These are phyloP conservation scores for Anabas testudineus DNA, from an alignment of 2,797 vertebrate genomes.

Conservation along the genomic window DNA sequence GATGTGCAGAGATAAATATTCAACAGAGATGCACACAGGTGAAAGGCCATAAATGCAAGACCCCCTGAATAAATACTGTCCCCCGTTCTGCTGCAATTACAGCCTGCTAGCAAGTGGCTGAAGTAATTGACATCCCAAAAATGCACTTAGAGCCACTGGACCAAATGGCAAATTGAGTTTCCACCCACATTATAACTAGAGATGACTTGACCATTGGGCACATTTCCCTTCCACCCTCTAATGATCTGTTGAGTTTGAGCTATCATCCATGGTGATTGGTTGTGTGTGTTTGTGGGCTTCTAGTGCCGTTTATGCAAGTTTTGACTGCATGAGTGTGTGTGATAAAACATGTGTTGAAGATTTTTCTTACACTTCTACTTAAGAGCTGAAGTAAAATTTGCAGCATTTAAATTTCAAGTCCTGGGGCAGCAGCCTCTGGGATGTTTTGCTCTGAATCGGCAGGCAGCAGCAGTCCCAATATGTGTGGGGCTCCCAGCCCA, in stretches of 20 bases:
- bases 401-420: conserved; percentile 20
- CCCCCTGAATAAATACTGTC: conserved; percentile 86
- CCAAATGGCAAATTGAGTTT: conserved; percentile 71
- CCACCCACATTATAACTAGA: conserved; percentile 70
- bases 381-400: conserved; percentile 34
- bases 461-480: conserved; percentile 49
- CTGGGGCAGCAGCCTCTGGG: conserved; percentile 11
- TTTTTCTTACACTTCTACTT: neutral
- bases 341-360: conserved; percentile 27
- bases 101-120: conserved; percentile 78
- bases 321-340: conserved; percentile 8
- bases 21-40: conserved; percentile 75
- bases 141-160: conserved; percentile 73
- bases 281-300: conserved; percentile 10
- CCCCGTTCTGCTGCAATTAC: conserved; percentile 82
- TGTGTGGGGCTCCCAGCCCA: conserved; percentile 47
- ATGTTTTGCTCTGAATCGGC: conserved; percentile 38
- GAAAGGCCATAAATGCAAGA: conserved; percentile 80
- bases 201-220: conserved; percentile 65
- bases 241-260: conserved; percentile 47
- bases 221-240: conserved; percentile 43
- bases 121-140: conserved; percentile 78
- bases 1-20: conserved; percentile 80
- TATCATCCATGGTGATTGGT: conserved; percentile 50
- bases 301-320: neutral